phyloP scores from a whole-genome alignment of 2,113 vertebrate species.

The Amphiprion ocellaris region DNA sequence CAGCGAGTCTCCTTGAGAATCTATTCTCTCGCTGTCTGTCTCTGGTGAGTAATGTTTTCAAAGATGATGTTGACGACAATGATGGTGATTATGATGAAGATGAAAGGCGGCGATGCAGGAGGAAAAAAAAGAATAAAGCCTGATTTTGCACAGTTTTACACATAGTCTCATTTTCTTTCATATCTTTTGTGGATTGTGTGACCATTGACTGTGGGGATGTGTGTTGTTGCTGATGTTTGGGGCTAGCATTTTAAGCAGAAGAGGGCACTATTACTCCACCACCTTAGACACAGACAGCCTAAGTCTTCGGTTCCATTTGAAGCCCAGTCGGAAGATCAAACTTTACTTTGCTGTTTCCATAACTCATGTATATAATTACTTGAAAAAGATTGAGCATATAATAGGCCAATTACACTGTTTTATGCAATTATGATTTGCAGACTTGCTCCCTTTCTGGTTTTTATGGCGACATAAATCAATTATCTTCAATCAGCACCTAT shows the following conservation, averaged over 20 bases:
- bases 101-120: conserved; percentile 57
- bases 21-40: conserved; percentile 53
- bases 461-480: background rate
- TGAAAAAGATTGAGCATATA: background rate
- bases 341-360: background rate
- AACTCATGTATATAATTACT: conserved; percentile 6
- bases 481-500: conserved; percentile 8
- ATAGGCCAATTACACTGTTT: background rate
- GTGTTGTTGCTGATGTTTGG: conserved; percentile 10
- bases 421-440: background rate
- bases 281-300: background rate
- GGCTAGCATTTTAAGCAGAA: conserved; percentile 49
- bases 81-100: conserved; percentile 63
- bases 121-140: conserved; percentile 77
- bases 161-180: conserved; percentile 54
- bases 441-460: background rate
- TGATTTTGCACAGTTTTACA: conserved; percentile 86
- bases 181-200: conserved; percentile 21
- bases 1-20: conserved; percentile 49
- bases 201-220: conserved; percentile 1
- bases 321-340: conserved; percentile 6
- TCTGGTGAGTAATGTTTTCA: conserved; percentile 59
- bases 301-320: conserved; percentile 5
- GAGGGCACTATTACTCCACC: conserved; percentile 72
- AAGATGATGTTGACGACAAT: conserved; percentile 64